Percentiles rank a stretch among this genome's conserved stretches.
These are phyloP conservation scores for Xestia ashworthii DNA, from an alignment of 2,888 invertebrate species.

Conservation along the genomic window DNA sequence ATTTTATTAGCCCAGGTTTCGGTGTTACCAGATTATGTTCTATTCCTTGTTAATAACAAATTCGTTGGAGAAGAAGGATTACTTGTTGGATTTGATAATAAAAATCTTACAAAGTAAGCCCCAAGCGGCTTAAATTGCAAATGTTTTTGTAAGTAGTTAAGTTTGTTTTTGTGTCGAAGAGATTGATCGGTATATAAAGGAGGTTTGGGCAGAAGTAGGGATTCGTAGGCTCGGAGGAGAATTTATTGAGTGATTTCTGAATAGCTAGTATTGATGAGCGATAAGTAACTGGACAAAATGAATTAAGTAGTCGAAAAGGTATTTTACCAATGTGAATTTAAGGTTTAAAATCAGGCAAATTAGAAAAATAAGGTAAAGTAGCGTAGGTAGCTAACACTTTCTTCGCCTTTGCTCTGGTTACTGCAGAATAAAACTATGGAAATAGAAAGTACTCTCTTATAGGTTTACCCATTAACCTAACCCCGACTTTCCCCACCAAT, in stretches of 20 bases:
- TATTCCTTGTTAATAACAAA: conserved; percentile 63
- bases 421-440: not conserved
- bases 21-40: conserved; percentile 72
- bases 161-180: conserved; percentile 55
- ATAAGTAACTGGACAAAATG: not conserved
- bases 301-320: not conserved
- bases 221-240: conserved; percentile 14
- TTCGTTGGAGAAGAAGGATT: conserved; percentile 71
- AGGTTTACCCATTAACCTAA: not conserved
- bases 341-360: not conserved
- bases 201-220: conserved; percentile 22
- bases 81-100: conserved; percentile 67
- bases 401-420: not conserved
- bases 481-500: not conserved
- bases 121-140: conserved; percentile 54
- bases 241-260: conserved; percentile 13
- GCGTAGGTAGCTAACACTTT: not conserved
- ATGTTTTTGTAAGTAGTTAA: conserved; percentile 61
- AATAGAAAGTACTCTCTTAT: not conserved
- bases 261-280: conserved; percentile 2
- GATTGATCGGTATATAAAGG: conserved; percentile 56
- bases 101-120: conserved; percentile 68
- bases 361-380: not conserved
- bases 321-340: not conserved
- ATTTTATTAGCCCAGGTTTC: conserved; percentile 73